Conservation (phyloP, 1,140 invertebrate species). For the Drosophila kepulauana region DNA sequence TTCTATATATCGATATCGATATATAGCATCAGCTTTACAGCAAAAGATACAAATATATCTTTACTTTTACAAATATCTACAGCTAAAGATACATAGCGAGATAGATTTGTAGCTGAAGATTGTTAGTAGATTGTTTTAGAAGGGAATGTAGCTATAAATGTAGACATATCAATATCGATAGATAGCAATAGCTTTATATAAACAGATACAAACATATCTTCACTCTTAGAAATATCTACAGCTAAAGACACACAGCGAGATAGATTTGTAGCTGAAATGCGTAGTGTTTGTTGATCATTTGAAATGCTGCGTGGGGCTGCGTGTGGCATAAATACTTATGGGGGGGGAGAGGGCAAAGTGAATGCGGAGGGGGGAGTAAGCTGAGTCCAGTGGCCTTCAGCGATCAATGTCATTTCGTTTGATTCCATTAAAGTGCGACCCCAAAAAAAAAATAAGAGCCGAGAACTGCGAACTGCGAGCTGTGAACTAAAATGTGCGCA, state of each 20-base stretch:
- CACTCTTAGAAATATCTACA: background rate
- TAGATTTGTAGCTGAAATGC: conserved; percentile 12
- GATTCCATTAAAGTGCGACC: conserved; percentile 75
- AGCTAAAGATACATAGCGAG: conserved; percentile 11
- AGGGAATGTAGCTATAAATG: too few species aligned
- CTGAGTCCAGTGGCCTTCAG: conserved; percentile 67
- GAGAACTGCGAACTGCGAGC: conserved; percentile 29
- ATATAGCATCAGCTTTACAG: too few species aligned
- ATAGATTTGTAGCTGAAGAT: too few species aligned
- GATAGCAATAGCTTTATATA: too few species aligned
- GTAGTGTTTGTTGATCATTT: conserved; percentile 31
- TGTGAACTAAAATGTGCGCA: conserved; percentile 13
- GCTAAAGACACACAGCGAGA: conserved; percentile 6
- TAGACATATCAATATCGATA: too few species aligned
- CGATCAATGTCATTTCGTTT: conserved; percentile 81
- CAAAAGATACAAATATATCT: too few species aligned
- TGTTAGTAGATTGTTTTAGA: too few species aligned
- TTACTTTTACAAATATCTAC: too few species aligned
- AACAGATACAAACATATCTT: too few species aligned
- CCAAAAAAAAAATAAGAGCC: conserved; percentile 44
- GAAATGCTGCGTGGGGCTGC: too few species aligned
- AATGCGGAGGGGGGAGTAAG: background rate
- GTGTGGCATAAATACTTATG: background rate
- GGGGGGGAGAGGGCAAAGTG: background rate
- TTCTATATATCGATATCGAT: too few species aligned